Evolutionary conservation across 2,113 vertebrate genomes (phyloP).

Genomic region (Tachysurus fulvidraco): DNA sequence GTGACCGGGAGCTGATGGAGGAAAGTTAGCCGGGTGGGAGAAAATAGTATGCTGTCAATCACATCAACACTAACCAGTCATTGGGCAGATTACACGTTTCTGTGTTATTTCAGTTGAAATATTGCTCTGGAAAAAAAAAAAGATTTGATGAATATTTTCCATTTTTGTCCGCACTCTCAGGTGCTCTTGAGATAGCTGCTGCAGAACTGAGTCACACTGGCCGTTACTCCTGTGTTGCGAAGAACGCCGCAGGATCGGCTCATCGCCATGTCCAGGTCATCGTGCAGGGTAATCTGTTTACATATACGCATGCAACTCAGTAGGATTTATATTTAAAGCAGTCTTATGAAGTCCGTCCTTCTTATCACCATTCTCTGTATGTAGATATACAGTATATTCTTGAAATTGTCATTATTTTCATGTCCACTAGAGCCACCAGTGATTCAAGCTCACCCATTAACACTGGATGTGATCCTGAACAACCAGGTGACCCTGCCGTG

Average conservation of each 20-base stretch:
- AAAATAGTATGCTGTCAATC: neutral
- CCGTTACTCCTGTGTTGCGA: slow-evolving; percentile 82
- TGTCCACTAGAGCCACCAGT: slow-evolving; percentile 79
- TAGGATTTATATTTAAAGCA: neutral
- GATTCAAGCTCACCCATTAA: slow-evolving; percentile 80
- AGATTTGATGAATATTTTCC: neutral
- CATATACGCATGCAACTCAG: neutral
- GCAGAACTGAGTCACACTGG: slow-evolving; percentile 83
- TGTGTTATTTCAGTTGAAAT: neutral
- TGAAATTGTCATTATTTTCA: neutral
- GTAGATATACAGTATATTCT: neutral
- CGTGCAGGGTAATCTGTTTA: slow-evolving; percentile 80
- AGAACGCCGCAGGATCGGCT: slow-evolving; percentile 85
- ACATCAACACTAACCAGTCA: neutral
- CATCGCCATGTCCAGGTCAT: slow-evolving; percentile 81
- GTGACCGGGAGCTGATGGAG: neutral
- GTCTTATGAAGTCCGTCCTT: neutral
- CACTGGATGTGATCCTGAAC: slow-evolving; percentile 84
- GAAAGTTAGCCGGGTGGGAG: neutral
- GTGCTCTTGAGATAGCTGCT: slow-evolving; percentile 82
- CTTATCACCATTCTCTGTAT: neutral
- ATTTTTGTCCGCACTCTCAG: slow-evolving; percentile 63
- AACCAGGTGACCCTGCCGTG: slow-evolving; percentile 85
- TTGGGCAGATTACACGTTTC: neutral
- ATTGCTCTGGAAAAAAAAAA: neutral